These are phyloP conservation scores for Mayetiola destructor DNA, from an alignment of 2,888 invertebrate species.

Conservation along the genomic window DNA sequence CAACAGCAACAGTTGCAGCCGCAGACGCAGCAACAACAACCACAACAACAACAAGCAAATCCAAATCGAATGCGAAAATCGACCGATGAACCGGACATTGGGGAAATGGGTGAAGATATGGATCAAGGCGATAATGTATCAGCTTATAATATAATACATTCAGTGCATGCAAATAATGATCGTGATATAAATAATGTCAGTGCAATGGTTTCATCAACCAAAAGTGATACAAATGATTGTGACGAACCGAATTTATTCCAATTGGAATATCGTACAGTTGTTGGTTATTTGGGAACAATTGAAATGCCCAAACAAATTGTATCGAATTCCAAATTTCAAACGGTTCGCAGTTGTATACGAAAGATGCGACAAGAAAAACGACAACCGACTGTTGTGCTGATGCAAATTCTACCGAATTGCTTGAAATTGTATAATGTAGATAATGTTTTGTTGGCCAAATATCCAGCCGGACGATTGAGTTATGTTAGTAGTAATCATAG, in stretches of 20 bases:
- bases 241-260: slow-evolving; percentile 24
- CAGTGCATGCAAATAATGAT: slow-evolving; percentile 25
- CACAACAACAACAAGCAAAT: not conserved
- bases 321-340: slow-evolving; percentile 57
- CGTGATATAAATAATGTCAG: slow-evolving; percentile 35
- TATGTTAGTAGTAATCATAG: slow-evolving; percentile 73
- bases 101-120: slow-evolving; percentile 28
- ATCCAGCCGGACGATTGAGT: slow-evolving; percentile 70
- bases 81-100: slow-evolving; percentile 18
- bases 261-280: slow-evolving; percentile 68
- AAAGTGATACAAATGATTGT: not conserved
- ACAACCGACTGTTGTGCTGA: slow-evolving; percentile 66
- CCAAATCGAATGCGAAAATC: not conserved
- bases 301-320: slow-evolving; percentile 81
- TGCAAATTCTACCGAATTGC: slow-evolving; percentile 69
- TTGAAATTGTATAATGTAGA: slow-evolving; percentile 65
- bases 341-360: slow-evolving; percentile 75
- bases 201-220: slow-evolving; percentile 27
- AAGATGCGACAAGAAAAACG: slow-evolving; percentile 79
- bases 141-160: slow-evolving; percentile 24
- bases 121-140: slow-evolving; percentile 21
- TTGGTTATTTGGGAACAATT: slow-evolving; percentile 90
- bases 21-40: not conserved
- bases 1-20: not conserved
- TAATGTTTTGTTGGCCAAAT: slow-evolving; percentile 69